Evolutionary conservation across 2,888 invertebrate species (phyloP), one percentile per base, ranked within the genome.

Genomic region (Drosophila merina): DNA sequence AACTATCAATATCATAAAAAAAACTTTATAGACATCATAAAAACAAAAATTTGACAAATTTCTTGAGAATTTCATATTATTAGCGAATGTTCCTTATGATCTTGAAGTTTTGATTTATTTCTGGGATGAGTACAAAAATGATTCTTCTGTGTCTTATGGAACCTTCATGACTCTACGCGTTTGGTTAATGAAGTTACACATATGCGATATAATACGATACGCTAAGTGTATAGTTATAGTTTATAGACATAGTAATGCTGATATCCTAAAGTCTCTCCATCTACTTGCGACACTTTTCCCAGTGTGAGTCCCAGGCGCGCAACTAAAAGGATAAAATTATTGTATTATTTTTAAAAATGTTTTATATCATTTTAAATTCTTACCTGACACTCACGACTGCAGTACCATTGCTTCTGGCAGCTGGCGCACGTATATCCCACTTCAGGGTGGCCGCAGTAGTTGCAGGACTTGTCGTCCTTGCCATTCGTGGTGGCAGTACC

Each of bases 321-420:
- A 96, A 95, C 97, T 36, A n/a, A 3, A 31, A 5, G 38, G n/a
- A 26, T 33, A 33, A 25, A 5, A 12, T 40, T 26, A 3, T 2
- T 1, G 1, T 1, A 31, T 31, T 50, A 42, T 1, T 14, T 5
- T 20, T 2, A 0, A 1, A 2, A 47, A 44, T 12, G 30, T 9
- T 6, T 8, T 6, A 1, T 0, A 9, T 8, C 1, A 14, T 20
- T 33, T 47, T 8, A 5, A 4, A 4, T 14, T 0, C 89, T 89
- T 92, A 97, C 97, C 95, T 98, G 98, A 91, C 98, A 98, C 76
- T 96, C 96, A 58, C 97, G 93, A 89, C 97, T 97, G 93, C 98
- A 98, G 92, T 98, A 98, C 97, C 97, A 98, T 92, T 97, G 97
- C 92, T 96, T 96, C 76, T 96, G 96, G 91, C 97, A 97, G 52